Evolutionary conservation across 2,113 vertebrate species (phyloP).

Genomic region (Ellobius talpinus): DNA sequence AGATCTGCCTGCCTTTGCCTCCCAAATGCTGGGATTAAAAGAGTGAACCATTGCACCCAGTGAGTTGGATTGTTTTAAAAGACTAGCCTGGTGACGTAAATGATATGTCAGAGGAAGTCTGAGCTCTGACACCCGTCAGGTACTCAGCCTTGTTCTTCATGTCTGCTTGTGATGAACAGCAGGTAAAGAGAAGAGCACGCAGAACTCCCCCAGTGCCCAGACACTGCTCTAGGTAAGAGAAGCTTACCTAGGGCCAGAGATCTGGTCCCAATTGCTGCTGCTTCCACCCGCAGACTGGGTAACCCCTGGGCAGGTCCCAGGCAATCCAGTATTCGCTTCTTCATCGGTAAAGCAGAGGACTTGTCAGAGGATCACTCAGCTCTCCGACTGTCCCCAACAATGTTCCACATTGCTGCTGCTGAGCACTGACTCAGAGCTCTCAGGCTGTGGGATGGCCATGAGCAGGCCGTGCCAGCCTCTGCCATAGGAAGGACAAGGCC

Average conservation of each 20-base stretch:
- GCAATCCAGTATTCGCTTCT: not conserved
- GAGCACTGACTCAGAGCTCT: conserved; percentile 22
- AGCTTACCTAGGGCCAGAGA: not conserved
- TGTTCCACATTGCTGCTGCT: not conserved
- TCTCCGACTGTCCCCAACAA: not conserved
- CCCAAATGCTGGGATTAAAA: no score
- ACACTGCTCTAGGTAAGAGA: not conserved
- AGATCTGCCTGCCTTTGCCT: not conserved
- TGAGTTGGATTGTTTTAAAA: not conserved
- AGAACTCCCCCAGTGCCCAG: no score
- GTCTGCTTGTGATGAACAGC: not conserved
- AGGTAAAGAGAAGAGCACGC: accelerated
- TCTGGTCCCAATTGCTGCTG: not conserved
- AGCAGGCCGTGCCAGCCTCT: conserved; percentile 21
- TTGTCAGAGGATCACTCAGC: not conserved
- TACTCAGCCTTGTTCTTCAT: not conserved
- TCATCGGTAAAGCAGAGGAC: not conserved
- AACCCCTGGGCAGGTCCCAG: not conserved
- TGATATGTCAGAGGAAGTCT: not conserved
- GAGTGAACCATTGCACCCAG: not conserved
- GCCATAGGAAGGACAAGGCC: conserved; percentile 20
- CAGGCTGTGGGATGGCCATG: not conserved
- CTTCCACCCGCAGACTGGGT: not conserved
- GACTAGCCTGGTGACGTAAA: not conserved
- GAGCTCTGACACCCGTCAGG: not conserved